phyloP scores from a whole-genome alignment of 2,797 vertebrate species.

The Champsocephalus gunnari region DNA sequence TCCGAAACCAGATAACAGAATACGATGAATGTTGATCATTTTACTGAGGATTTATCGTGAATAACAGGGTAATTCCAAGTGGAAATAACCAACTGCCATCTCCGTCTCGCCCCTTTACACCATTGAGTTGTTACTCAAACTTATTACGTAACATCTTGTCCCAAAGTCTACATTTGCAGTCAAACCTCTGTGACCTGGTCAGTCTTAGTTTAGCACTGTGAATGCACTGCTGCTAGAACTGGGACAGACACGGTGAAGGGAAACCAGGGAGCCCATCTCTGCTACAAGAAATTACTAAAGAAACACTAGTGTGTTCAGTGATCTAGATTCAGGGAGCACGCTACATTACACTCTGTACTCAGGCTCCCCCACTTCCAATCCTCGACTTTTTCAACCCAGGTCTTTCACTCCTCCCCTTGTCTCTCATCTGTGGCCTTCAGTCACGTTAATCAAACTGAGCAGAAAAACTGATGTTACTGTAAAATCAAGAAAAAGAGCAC shows the following conservation, averaged over 20 bases:
- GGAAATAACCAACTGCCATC: neutral
- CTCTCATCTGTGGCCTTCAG: conserved; percentile 41
- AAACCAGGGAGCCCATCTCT: conserved; percentile 51
- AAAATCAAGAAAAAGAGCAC: conserved; percentile 31
- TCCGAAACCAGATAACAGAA: neutral
- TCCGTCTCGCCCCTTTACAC: neutral
- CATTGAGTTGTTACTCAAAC: neutral
- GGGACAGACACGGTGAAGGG: conserved; percentile 50
- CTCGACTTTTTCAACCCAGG: conserved; percentile 44
- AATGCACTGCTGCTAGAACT: conserved; percentile 42
- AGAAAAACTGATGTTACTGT: conserved; percentile 45
- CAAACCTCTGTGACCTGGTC: conserved; percentile 23
- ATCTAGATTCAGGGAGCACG: conserved; percentile 77
- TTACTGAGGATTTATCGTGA: neutral
- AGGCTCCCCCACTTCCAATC: conserved; percentile 49
- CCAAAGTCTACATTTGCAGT: conserved; percentile 12
- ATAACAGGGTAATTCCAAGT: neutral
- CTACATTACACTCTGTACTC: conserved; percentile 70
- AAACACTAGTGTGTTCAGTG: conserved; percentile 78
- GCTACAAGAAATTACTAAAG: conserved; percentile 61
- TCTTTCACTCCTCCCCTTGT: conserved; percentile 28
- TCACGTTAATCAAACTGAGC: conserved; percentile 48
- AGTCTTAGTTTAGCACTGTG: conserved; percentile 23
- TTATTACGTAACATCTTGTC: conserved; percentile 25
- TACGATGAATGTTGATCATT: neutral